phyloP scores from a whole-genome alignment of 30 jellyfish, hydroid and myxozoan genomes.

The Hydra vulgaris region DNA sequence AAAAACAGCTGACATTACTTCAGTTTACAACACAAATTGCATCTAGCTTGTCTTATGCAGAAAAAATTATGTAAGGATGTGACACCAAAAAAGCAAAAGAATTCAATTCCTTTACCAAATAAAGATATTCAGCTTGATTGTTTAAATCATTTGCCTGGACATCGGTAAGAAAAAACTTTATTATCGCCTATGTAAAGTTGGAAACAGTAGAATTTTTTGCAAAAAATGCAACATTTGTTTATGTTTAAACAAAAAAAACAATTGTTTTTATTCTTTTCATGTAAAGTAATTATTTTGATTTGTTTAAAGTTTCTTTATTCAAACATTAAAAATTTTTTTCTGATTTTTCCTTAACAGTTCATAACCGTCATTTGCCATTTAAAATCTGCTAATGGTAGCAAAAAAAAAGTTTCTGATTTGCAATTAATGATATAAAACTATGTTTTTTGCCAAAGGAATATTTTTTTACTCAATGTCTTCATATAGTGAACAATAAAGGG shows the following conservation, averaged over 20 bases:
- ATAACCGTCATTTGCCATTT: neutral
- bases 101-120: neutral
- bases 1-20: no score
- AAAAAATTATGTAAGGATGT: neutral
- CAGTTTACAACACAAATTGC: no score
- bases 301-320: neutral
- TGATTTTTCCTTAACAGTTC: neutral
- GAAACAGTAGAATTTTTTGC: neutral
- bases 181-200: neutral
- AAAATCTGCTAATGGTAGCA: neutral
- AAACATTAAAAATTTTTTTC: neutral
- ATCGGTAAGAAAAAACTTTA: neutral
- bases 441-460: neutral
- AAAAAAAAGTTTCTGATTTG: neutral
- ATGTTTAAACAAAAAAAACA: neutral
- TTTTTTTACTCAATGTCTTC: neutral
- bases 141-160: neutral
- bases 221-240: neutral
- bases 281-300: neutral
- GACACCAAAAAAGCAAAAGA: neutral
- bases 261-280: neutral
- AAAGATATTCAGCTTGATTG: neutral
- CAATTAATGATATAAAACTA: neutral
- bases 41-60: no score
- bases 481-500: neutral